Conservation (phyloP, 2,797 vertebrate species). For the Vireo griseus region DNA sequence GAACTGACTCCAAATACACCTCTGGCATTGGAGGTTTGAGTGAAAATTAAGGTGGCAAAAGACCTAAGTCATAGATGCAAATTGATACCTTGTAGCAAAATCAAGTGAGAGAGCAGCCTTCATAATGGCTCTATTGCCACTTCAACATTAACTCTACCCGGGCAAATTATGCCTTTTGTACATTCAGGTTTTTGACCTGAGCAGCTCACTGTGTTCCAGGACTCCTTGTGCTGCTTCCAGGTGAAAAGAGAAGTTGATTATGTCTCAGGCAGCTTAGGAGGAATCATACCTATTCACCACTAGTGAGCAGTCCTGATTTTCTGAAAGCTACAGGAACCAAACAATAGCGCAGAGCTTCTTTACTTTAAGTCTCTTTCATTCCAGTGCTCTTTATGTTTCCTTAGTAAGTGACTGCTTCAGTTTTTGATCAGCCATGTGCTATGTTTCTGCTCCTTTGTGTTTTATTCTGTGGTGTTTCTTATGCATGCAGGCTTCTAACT, state of each 20-base stretch:
- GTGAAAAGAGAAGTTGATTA: not conserved
- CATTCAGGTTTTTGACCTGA: fast-evolving
- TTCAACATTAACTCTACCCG: not conserved
- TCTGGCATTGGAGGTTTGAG: not conserved
- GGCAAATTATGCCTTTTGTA: not conserved
- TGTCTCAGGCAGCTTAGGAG: not conserved
- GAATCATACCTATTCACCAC: not conserved
- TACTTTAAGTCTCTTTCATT: not conserved
- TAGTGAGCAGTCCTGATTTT: not conserved
- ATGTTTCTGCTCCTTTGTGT: not conserved
- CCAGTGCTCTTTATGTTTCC: not conserved
- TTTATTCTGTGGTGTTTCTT: not conserved
- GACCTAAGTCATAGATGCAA: not conserved
- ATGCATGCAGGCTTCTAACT: not conserved
- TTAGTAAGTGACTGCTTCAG: not conserved
- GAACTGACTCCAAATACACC: not conserved
- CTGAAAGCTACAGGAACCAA: not conserved
- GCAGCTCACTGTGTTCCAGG: not conserved
- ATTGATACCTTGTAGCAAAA: not conserved
- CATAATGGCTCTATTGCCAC: not conserved
- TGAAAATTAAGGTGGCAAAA: not conserved
- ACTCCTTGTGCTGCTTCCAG: not conserved
- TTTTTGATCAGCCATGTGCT: not conserved
- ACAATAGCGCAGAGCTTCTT: not conserved
- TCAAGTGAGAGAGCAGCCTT: not conserved